Percentiles rank a stretch among this genome's conserved stretches.
These are phyloP conservation scores for Agriotes lineatus DNA, from an alignment of 2,888 invertebrate species.

Conservation along the genomic window DNA sequence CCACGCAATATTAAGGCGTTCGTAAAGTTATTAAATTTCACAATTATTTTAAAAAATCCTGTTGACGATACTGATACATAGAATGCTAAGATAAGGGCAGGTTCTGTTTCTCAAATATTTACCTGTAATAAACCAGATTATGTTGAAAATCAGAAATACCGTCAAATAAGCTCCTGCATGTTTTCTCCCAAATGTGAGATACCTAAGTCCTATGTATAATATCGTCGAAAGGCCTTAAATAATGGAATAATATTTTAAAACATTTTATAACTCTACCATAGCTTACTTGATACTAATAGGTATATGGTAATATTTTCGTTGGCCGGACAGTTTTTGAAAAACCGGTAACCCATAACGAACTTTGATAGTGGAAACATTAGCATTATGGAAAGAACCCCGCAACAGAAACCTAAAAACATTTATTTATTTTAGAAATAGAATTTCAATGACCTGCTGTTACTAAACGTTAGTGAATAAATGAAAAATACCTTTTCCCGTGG, in stretches of 20 bases:
- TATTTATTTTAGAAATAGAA: neutral
- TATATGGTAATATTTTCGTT: slow-evolving; percentile 61
- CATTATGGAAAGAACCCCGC: neutral
- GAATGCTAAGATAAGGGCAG: neutral
- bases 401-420: neutral
- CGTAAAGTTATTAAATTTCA: no score
- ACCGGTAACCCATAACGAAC: slow-evolving; percentile 60
- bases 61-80: no score
- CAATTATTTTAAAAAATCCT: no score
- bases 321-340: slow-evolving; percentile 59
- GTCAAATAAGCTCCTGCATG: neutral
- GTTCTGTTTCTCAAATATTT: neutral
- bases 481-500: no score
- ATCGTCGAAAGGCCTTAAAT: neutral
- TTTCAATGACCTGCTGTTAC: no score
- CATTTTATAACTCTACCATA: neutral
- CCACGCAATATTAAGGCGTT: no score
- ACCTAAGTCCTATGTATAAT: neutral
- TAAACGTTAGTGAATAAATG: no score
- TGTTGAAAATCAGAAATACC: neutral
- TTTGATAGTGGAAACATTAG: slow-evolving; percentile 37
- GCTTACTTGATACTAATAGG: slow-evolving; percentile 57
- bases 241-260: neutral
- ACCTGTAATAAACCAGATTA: slow-evolving; percentile 22
- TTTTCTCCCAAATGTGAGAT: neutral